Evolutionary conservation across 2,113 vertebrate genomes (phyloP), one percentile per base, ranked within the genome.

Genomic region (Aplodontia rufa): DNA sequence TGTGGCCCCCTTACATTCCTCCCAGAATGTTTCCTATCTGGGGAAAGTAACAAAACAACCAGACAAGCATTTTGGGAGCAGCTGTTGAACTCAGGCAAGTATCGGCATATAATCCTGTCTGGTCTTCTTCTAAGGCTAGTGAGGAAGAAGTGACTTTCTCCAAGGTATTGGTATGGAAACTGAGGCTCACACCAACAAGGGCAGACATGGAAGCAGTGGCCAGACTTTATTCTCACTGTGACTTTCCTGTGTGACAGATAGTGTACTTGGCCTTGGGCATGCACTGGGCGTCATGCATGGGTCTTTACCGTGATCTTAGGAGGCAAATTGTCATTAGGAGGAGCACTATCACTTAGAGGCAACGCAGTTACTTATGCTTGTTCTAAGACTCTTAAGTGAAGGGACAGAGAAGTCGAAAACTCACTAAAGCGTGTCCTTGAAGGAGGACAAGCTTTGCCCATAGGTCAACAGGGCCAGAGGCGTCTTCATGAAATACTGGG

Each of bases 281-380:
- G 3, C 0, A 0, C 4, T 11, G 16, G 24, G 42, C 13, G 51
- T 72, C 14, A 3, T 2, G n/a, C n/a, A n/a, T n/a, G n/a, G n/a
- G 30, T 62, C 68, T n/a, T 58, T 9, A 55, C 37, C 5, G 0
- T 3, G n/a, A 68, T n/a, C n/a, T 12, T 10, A 16, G 3, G 49
- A 45, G 17, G 10, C 53, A 20, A 20, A 2, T 28, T 35, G 1
- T 60, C 81, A 8, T 42, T 24, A 19, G 53, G 6, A 72, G 28
- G 45, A 49, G 47, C 13, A 2, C 47, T 49, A 1, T 60, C 47
- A 10, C 16, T 20, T 40, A 37, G 45, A 90, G 8, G 20, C 1
- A 8, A 68, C 13, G 6, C 55, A 20, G 0, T 66, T 19, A 53
- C n/a, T n/a, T 35, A 53, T 12, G 4, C 40, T 24, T 35, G 5